phyloP scores from a whole-genome alignment of 2,797 vertebrate genomes.

The Dipus sagitta region DNA sequence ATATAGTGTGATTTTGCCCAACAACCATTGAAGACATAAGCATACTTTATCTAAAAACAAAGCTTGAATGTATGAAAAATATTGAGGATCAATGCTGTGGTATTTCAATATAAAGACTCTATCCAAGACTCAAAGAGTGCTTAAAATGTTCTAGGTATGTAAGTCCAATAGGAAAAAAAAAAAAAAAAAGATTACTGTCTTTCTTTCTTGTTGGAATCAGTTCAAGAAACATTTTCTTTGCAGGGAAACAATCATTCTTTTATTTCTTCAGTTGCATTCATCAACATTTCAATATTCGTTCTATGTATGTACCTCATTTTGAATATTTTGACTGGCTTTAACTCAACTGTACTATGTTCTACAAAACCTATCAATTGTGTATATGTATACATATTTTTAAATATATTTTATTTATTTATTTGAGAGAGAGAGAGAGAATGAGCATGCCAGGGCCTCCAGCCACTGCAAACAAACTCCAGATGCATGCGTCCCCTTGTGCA shows the following conservation, averaged over 20 bases:
- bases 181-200: not conserved
- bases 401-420: not conserved
- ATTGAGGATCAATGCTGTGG: not conserved
- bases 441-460: no score
- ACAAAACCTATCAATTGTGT: not conserved
- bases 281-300: not conserved
- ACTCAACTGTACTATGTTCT: not conserved
- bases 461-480: no score
- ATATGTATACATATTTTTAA: not conserved
- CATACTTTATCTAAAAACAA: not conserved
- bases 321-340: not conserved
- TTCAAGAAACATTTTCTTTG: conserved; percentile 44
- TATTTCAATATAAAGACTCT: not conserved
- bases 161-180: not conserved
- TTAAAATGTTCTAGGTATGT: not conserved
- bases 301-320: not conserved
- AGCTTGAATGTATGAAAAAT: not conserved
- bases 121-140: not conserved
- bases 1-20: not conserved
- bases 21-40: not conserved
- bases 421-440: no score
- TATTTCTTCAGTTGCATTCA: conserved; percentile 34
- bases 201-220: conserved; percentile 29
- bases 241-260: not conserved
- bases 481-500: no score